Evolutionary conservation across 2,888 invertebrate species (phyloP), one percentile per base, ranked within the genome.

Genomic region (Agrilus biguttatus): DNA sequence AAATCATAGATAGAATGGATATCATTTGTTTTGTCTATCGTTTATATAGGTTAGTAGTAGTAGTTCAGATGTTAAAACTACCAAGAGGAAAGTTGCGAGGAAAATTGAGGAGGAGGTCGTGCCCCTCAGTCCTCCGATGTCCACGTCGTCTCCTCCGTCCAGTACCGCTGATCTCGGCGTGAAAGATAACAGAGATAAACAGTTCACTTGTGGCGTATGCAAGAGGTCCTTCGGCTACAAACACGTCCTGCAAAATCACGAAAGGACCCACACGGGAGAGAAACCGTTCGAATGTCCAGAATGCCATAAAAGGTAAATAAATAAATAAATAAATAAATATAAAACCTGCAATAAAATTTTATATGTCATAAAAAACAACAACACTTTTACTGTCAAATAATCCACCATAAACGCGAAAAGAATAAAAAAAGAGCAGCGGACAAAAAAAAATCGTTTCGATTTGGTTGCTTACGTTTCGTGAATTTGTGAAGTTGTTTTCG

Each of bases 241-340:
- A 60, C 92, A 92, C 66, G 92, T 92, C 14, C 71, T 92, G 40
- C 91, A 92, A 66, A 92, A 92, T 62, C 92, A 92, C 66, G 91
- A 91, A 59, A 78, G 92, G 53, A 93, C 92, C 0, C 92, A 92
- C 63, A 92, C 92, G 1, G 92, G 92, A 0, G 92, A 92, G 61
- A 92, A 92, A 58, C 92, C 92, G 0, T 92, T 91, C 68, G 86
- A 89, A 61, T 92, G 92, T 58, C 82, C 80, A 28, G 86, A 89
- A 64, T 92, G 92, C 61, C 84, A 89, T 62, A 92, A 92, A 65
- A 50, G 28, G 28, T 28, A 28, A 28, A 10, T 28, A 28, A 10
- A 10, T 28, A 28, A 28, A 28, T 28, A 28, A 28, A 10, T 28
- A 28, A 10, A 10, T 28, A 28, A 28, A 28, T 4, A 28, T 5